phyloP scores from a whole-genome alignment of 2,888 invertebrate species.

The Athalia cordata region DNA sequence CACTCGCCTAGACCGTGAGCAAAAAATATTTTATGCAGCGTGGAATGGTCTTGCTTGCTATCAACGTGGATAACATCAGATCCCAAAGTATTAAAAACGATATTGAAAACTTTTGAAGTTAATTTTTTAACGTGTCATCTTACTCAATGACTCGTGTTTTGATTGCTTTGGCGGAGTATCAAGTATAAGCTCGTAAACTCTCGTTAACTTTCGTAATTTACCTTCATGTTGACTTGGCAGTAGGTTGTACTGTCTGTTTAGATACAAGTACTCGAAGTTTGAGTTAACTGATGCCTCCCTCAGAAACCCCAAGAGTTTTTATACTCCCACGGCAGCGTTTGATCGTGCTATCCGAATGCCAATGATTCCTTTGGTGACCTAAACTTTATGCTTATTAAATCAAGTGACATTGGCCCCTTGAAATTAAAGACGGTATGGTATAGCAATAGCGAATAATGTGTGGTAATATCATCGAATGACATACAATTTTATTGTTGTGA shows the following conservation, averaged over 20 bases:
- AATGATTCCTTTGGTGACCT: constrained; percentile 31
- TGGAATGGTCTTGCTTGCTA: too few relatives aligned
- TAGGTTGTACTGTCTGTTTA: neutral
- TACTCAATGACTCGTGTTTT: neutral
- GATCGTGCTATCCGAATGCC: constrained; percentile 38
- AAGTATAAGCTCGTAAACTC: neutral
- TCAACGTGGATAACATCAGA: too few relatives aligned
- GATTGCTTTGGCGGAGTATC: neutral
- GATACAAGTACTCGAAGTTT: constrained; percentile 37
- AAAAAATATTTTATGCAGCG: too few relatives aligned
- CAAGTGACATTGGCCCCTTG: constrained; percentile 43
- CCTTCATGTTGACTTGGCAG: constrained; percentile 32
- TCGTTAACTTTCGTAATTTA: constrained; percentile 7
- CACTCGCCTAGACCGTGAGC: neutral
- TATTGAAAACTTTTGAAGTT: neutral
- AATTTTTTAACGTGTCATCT: neutral
- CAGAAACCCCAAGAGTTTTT: constrained; percentile 26
- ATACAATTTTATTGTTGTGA: neutral
- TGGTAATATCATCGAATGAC: constrained; percentile 28
- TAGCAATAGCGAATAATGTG: constrained; percentile 4
- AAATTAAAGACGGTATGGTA: constrained; percentile 17
- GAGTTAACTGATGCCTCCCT: constrained; percentile 40
- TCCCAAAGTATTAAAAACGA: neutral
- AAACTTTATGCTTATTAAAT: constrained; percentile 36
- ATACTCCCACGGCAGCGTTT: constrained; percentile 21